These are phyloP conservation scores for Malurus cyaneus DNA, from an alignment of 2,113 vertebrate genomes.

Conservation along the genomic window DNA sequence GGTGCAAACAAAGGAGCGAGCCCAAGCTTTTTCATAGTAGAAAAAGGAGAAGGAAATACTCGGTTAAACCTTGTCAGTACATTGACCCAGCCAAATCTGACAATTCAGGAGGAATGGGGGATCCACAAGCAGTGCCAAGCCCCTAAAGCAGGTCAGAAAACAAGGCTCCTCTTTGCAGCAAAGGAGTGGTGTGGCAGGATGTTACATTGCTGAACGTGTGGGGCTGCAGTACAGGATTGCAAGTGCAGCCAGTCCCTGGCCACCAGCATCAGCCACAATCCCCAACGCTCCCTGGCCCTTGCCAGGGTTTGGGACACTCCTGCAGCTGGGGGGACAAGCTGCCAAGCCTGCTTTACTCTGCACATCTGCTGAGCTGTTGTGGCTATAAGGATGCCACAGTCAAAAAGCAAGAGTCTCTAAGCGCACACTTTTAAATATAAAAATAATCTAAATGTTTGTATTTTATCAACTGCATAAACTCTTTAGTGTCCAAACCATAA, in stretches of 20 bases:
- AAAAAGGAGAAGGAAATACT: neutral
- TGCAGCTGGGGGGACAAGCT: rapidly evolving
- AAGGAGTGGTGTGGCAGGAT: neutral
- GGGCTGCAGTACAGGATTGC: rapidly evolving
- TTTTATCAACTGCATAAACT: neutral
- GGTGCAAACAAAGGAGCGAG: neutral
- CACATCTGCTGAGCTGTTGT: neutral
- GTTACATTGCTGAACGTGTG: rapidly evolving
- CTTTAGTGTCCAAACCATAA: neutral
- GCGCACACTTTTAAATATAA: neutral
- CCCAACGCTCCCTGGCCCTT: neutral
- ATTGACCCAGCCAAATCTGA: neutral
- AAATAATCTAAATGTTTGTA: neutral
- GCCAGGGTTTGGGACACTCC: rapidly evolving
- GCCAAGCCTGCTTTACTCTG: neutral
- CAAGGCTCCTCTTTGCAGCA: neutral
- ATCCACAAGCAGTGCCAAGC: neutral
- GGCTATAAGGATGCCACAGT: neutral
- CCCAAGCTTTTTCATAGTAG: neutral
- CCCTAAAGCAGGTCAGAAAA: neutral
- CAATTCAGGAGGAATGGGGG: neutral
- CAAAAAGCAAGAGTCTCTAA: neutral
- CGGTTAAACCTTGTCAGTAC: neutral
- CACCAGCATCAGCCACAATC: neutral
- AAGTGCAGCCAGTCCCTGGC: rapidly evolving